phyloP scores from a whole-genome alignment of 2,797 vertebrate species.

The Potorous gilbertii region DNA sequence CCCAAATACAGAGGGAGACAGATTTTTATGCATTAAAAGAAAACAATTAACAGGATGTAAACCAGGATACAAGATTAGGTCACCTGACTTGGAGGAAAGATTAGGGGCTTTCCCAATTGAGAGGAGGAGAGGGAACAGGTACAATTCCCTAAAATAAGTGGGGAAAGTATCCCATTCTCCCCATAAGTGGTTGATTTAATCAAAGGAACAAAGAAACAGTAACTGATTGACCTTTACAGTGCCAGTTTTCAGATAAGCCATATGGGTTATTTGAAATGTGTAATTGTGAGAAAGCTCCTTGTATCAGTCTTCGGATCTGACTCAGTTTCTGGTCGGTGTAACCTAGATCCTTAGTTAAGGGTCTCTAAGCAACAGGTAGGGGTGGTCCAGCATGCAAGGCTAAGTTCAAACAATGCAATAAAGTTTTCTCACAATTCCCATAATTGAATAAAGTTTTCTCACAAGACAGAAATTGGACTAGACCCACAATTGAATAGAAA shows the following conservation, averaged over 20 bases:
- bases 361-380: background rate
- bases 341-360: background rate
- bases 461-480: background rate
- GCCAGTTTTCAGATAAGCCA: background rate
- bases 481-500: background rate
- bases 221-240: background rate
- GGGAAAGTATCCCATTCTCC: background rate
- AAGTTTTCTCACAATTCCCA: background rate
- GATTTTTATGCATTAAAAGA: background rate
- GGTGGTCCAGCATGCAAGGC: background rate
- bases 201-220: background rate
- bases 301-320: background rate
- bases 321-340: background rate
- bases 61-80: background rate
- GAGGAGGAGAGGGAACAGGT: background rate
- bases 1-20: background rate
- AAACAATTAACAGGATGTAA: slow-evolving; percentile 3
- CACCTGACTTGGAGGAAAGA: background rate
- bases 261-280: background rate
- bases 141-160: background rate
- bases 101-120: background rate
- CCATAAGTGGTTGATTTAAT: background rate
- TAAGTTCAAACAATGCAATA: background rate
- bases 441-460: background rate
- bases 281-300: background rate